Base-by-base conservation (phyloP, 2,888 invertebrate species). In the Limnephilus lunatus region DNA sequence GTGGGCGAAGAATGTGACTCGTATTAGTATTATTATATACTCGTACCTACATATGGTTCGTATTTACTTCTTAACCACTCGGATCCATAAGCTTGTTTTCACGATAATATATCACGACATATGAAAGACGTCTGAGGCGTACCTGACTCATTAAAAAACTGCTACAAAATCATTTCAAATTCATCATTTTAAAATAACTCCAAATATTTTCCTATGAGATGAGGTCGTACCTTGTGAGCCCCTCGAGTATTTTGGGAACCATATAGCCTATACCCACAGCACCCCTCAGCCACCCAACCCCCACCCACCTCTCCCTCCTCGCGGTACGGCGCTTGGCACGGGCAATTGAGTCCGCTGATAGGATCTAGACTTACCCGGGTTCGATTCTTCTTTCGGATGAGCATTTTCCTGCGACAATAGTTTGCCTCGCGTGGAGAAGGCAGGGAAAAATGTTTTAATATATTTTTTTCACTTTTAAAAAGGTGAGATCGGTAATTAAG, bases 321-420 rank as follows among this genome's bases (percentile, higher is more conserved):
- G 39, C 30, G 82, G 90, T 89, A 89, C 93, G 85, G 81, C 86
- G 91, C 93, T 96, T 96, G 96, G 96, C 96, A 96, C 96, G 96
- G 95, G 96, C 96, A 96, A 96, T 96, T 96, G 96, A 96, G 96
- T 96, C 95, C 95, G 94, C 95, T 96, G 96, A 96, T 96, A 96
- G 96, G 95, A 96, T 96, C 96, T 95, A 94, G 94, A 95, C 93
- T 93, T 90, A 91, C 92, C 93, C 92, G 85, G 90, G 91, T 91
- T 93, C 92, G 92, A 93, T 92, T 93, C 93, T 92, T 91, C 91
- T 92, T 93, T 91, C 32, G 87, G 92, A 91, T 88, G 92, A 92
- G 93, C 91, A 92, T 92, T 93, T 93, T 93, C 91, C 92, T 92
- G 90, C 92, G 89, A 89, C 92, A 90, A 91, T 90, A 92, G 87